Evolutionary conservation across 23 tunicate genomes (phyloP).

Genomic region (Halocynthia aurantium): DNA sequence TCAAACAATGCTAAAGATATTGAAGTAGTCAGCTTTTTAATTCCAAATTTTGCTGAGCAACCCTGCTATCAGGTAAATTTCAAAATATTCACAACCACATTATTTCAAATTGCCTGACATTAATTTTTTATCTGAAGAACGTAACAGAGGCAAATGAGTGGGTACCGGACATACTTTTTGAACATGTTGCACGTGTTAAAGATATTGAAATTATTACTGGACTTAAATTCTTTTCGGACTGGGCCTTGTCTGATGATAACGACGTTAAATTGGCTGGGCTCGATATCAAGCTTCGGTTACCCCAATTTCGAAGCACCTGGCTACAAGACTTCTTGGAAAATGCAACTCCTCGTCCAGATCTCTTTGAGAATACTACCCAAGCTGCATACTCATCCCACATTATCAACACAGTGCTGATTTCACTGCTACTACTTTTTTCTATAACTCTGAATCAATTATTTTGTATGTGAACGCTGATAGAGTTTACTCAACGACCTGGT

Average conservation of each 20-base stretch:
- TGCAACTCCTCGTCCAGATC: slow-evolving; percentile 10
- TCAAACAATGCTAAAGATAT: slow-evolving; percentile 6
- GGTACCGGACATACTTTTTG: slow-evolving; percentile 36
- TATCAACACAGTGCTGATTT: too few relatives aligned
- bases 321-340: slow-evolving; percentile 8
- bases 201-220: slow-evolving; percentile 72
- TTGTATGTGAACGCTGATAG: too few relatives aligned
- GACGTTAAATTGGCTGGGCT: background rate
- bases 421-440: too few relatives aligned
- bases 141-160: slow-evolving; percentile 3
- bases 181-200: slow-evolving; percentile 61
- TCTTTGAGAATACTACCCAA: background rate
- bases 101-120: background rate
- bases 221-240: slow-evolving; percentile 23
- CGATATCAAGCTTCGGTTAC: background rate
- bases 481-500: too few relatives aligned
- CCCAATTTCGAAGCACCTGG: slow-evolving; percentile 3
- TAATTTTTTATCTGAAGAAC: too few relatives aligned
- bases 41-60: slow-evolving; percentile 58
- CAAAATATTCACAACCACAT: background rate
- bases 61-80: slow-evolving; percentile 49
- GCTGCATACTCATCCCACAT: background rate
- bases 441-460: too few relatives aligned
- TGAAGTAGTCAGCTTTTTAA: slow-evolving; percentile 56
- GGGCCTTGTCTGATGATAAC: slow-evolving; percentile 2